Evolutionary conservation across 2,113 vertebrate genomes (phyloP), one percentile per base, ranked within the genome.

Genomic region (Anguilla rostrata): DNA sequence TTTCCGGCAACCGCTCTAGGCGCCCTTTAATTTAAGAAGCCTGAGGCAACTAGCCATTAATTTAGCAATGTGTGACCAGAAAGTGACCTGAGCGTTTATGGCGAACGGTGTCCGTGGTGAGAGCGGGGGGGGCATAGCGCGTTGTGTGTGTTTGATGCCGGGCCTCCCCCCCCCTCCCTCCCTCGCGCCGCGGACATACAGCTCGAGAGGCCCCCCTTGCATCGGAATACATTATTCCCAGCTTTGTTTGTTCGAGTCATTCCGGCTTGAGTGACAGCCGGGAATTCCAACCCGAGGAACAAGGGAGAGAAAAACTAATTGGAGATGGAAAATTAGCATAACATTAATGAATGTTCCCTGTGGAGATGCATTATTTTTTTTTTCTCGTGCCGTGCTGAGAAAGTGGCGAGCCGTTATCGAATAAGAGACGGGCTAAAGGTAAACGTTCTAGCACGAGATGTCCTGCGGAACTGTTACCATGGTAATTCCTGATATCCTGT

Each of bases 311-410:
- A 82, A n/a, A 95, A 95, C 95, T 95, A 95, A 95, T 95, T 95
- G 94, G 95, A 95, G 94, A 90, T 92, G 94, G 93, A 93, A 94
- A 95, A 96, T 96, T 96, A 94, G 95, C 95, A 96, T 95, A 95
- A 93, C 94, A 94, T 95, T 96, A 95, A 96, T 95, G 95, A 96
- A 93, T 91, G 90, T 94, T 94, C 94, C 93, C 94, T 94, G 93
- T 92, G 92, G 94, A 95, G 94, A 94, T 90, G 92, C 91, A 91
- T 94, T 94, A 94, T 94, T 94, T 75, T 34, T 75, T 34, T 34
- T 34, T 34, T n/a, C 71, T 75, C n/a, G 92, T 94, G 93, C 94
- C 94, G 94, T 90, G 92, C 92, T 89, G 87, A 81, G 81, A 88
- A 34, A 34, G n/a, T 75, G n/a, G 71, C 0, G 71, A 29, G 26